Evolutionary conservation across 2,888 invertebrate genomes (phyloP).

Genomic region (Heliconius sara): DNA sequence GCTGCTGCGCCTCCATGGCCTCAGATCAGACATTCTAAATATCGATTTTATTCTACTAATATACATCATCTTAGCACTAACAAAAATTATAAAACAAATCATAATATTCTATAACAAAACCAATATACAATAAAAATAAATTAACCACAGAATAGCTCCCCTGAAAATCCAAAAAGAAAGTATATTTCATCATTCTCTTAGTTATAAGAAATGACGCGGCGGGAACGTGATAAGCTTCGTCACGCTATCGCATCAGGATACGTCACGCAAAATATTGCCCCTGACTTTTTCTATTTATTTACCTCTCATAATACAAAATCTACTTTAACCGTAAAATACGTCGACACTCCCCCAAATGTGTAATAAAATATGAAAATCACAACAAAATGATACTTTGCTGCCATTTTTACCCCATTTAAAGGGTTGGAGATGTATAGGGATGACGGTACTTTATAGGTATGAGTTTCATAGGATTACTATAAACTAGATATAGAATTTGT

Average conservation of each 20-base stretch:
- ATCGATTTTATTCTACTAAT: no score
- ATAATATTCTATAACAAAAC: not conserved
- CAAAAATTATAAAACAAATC: not conserved
- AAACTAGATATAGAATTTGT: not conserved
- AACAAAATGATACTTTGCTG: slow-evolving; percentile 39
- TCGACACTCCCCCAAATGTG: slow-evolving; percentile 45
- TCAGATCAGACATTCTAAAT: no score
- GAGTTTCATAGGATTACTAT: slow-evolving; percentile 19
- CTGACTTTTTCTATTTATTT: slow-evolving; percentile 39
- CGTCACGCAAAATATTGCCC: slow-evolving; percentile 31
- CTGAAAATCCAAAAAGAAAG: not conserved
- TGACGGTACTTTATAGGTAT: slow-evolving; percentile 7
- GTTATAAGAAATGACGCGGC: slow-evolving; percentile 23
- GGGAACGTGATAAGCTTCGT: slow-evolving; percentile 33
- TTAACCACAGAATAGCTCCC: not conserved
- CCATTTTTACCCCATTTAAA: slow-evolving; percentile 39
- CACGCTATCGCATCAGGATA: slow-evolving; percentile 26
- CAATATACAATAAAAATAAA: not conserved
- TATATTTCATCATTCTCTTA: slow-evolving; percentile 3
- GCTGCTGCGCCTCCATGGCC: no score
- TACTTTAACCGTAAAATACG: slow-evolving; percentile 48
- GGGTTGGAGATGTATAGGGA: slow-evolving; percentile 28
- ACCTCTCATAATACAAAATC: slow-evolving; percentile 38
- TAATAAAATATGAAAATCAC: slow-evolving; percentile 47
- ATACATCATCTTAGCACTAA: not conserved